phyloP scores from a whole-genome alignment of 2,113 vertebrate species.

The Baryphthengus martii region DNA sequence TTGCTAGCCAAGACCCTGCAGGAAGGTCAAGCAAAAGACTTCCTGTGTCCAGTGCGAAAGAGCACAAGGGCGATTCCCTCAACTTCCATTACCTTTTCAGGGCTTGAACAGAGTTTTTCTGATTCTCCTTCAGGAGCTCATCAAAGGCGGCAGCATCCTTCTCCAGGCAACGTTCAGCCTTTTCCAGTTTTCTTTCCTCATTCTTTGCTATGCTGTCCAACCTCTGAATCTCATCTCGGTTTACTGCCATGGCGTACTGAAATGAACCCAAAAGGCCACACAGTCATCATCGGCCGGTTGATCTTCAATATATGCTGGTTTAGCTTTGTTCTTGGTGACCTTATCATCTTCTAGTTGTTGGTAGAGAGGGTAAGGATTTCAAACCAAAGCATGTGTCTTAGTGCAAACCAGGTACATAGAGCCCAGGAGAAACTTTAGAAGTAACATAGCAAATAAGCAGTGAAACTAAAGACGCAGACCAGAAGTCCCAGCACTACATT shows the following conservation, averaged over 20 bases:
- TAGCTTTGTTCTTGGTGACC: neutral
- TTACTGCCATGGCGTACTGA: slow-evolving; percentile 82
- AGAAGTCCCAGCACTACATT: neutral
- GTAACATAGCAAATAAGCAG: neutral
- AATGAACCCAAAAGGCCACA: slow-evolving; percentile 5
- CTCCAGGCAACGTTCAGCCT: slow-evolving; percentile 77
- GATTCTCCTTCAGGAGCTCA: slow-evolving; percentile 83
- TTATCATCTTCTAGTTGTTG: neutral
- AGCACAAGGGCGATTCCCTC: neutral
- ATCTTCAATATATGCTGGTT: neutral
- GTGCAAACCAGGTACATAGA: neutral
- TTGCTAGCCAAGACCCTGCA: neutral
- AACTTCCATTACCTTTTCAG: slow-evolving; percentile 75
- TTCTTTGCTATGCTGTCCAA: slow-evolving; percentile 73
- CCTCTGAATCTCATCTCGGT: slow-evolving; percentile 77
- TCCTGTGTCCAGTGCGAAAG: neutral
- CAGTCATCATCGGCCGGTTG: neutral
- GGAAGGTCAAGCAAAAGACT: neutral
- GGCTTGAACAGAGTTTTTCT: slow-evolving; percentile 80
- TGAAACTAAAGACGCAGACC: neutral
- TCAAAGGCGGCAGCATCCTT: slow-evolving; percentile 78
- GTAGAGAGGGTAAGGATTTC: neutral
- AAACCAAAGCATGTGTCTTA: neutral
- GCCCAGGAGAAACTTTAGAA: neutral
- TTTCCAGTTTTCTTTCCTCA: slow-evolving; percentile 77